phyloP scores from a whole-genome alignment of 2,113 vertebrate species.

The Crotalus helleri region DNA sequence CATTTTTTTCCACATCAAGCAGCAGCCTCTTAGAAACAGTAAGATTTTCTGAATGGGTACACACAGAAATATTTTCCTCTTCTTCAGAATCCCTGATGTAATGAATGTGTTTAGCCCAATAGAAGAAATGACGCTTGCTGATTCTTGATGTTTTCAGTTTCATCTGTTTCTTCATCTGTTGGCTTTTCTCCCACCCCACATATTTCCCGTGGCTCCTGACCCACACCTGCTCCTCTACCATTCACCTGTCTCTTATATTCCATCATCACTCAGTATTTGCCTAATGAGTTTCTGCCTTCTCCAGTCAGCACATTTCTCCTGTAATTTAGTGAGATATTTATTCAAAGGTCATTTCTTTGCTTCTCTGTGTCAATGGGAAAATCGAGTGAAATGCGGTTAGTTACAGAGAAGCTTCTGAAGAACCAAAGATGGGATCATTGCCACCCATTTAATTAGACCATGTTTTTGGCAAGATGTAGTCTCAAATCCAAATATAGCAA shows the following conservation, averaged over 20 bases:
- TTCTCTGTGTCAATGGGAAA: background rate
- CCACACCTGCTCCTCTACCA: background rate
- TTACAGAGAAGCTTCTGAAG: background rate
- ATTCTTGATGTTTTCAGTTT: background rate
- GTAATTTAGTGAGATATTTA: background rate
- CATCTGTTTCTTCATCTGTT: constrained; percentile 5
- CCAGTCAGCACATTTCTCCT: background rate
- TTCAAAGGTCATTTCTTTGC: background rate
- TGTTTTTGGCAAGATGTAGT: background rate
- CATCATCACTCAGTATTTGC: background rate
- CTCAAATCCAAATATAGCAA: background rate
- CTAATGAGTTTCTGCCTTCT: background rate
- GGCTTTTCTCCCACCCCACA: background rate
- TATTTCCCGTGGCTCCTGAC: background rate
- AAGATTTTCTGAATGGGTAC: background rate
- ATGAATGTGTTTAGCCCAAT: background rate
- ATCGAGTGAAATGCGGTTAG: background rate
- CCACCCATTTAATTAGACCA: background rate
- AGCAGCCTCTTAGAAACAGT: background rate
- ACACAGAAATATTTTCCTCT: background rate
- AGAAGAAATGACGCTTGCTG: background rate
- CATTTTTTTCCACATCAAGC: background rate
- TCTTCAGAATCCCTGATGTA: background rate
- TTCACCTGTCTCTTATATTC: background rate
- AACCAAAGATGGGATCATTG: background rate